Conservation (phyloP, 2,113 vertebrate species). For the Patagioenas fasciata region DNA sequence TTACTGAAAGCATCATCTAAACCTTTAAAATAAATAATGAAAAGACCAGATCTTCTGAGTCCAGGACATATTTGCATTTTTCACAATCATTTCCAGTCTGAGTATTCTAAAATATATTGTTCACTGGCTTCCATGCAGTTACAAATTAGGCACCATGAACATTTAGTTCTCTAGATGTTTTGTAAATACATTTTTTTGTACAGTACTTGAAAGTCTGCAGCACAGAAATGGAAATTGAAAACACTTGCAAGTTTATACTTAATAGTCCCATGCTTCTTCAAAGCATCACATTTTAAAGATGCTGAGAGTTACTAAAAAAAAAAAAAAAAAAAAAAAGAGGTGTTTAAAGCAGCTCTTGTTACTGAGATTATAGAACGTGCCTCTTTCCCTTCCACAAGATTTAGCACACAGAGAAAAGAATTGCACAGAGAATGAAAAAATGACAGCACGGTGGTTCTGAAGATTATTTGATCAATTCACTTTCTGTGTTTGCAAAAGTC, state of each 20-base stretch:
- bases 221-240: background rate
- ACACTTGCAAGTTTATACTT: background rate
- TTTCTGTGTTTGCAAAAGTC: constrained; percentile 40
- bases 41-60: background rate
- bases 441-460: constrained; percentile 8
- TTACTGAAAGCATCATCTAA: background rate
- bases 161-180: background rate
- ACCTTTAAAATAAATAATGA: background rate
- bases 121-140: background rate
- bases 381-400: background rate
- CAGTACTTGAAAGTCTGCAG: background rate
- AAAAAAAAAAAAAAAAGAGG: background rate
- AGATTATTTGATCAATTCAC: constrained; percentile 50
- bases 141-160: background rate
- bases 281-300: background rate
- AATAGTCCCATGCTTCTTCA: background rate
- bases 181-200: background rate
- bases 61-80: background rate
- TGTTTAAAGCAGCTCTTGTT: constrained; percentile 33
- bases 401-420: constrained; percentile 1
- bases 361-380: background rate
- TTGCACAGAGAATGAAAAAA: constrained; percentile 27
- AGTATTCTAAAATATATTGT: background rate
- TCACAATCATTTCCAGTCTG: background rate
- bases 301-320: background rate